Conservation (phyloP, 2,888 invertebrate species). For the Coelopa pilipes region DNA sequence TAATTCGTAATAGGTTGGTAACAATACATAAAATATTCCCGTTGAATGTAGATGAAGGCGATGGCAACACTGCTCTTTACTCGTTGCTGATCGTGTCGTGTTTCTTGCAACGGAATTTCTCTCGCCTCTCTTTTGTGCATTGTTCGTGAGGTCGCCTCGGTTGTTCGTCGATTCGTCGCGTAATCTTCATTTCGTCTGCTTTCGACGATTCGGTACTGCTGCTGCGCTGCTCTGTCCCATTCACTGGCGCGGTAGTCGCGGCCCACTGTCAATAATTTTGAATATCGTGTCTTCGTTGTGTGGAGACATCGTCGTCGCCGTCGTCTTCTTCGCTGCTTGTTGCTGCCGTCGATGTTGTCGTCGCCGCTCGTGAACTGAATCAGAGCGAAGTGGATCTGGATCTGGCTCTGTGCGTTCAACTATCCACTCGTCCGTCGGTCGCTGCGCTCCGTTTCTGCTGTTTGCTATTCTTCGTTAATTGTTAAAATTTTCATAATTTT, state of each 20-base stretch:
- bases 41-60: neutral
- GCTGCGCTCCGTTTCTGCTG: neutral
- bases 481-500: neutral
- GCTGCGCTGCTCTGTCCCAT: conserved; percentile 29
- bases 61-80: conserved; percentile 6
- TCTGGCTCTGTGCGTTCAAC: neutral
- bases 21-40: too few species aligned
- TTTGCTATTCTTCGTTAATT: neutral
- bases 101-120: conserved; percentile 13
- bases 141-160: neutral
- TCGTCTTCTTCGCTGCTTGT: neutral
- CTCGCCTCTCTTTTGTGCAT: conserved; percentile 5
- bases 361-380: neutral
- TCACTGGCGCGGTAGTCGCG: neutral
- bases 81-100: conserved; percentile 6
- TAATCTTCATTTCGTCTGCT: conserved; percentile 8
- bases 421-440: neutral
- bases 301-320: neutral
- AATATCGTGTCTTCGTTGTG: neutral
- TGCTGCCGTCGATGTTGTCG: neutral
- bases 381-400: conserved; percentile 17
- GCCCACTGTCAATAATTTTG: conserved; percentile 16
- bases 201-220: conserved; percentile 36
- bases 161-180: neutral
- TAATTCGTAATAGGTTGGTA: too few species aligned